Evolutionary conservation across 2,113 vertebrate genomes (phyloP).

Genomic region (Macaca nemestrina): DNA sequence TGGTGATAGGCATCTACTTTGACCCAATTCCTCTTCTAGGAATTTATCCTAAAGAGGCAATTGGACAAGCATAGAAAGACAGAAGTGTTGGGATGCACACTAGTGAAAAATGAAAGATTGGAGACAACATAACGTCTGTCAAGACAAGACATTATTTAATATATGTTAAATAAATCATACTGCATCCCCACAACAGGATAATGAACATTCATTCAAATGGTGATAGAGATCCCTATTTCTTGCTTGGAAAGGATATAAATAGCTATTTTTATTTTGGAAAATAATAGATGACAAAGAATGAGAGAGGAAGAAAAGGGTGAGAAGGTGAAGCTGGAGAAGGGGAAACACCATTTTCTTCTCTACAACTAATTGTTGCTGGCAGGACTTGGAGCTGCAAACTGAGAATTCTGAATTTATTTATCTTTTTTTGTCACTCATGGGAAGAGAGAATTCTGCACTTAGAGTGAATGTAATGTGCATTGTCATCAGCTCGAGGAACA

Average conservation of each 20-base stretch:
- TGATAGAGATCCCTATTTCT: not conserved
- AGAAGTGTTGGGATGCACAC: not conserved
- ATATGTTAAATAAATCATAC: not conserved
- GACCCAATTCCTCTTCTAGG: not conserved
- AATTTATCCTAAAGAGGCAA: not conserved
- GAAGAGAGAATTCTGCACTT: too few relatives aligned
- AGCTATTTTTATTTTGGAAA: not conserved
- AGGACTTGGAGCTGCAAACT: not conserved
- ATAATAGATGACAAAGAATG: not conserved
- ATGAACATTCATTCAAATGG: not conserved
- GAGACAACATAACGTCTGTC: not conserved
- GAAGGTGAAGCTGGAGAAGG: not conserved
- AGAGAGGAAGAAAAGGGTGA: not conserved
- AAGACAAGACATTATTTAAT: not conserved
- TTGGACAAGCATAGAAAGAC: not conserved
- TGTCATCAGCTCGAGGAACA: not conserved
- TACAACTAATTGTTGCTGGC: not conserved
- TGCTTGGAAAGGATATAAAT: not conserved
- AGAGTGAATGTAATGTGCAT: rapidly evolving
- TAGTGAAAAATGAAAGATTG: not conserved
- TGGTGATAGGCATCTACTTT: not conserved
- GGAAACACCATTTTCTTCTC: rapidly evolving
- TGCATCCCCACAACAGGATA: not conserved
- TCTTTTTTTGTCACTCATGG: too few relatives aligned
- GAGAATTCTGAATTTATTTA: too few relatives aligned